These are phyloP conservation scores for Tetragonula clypearis DNA, from an alignment of 1,140 invertebrate genomes.

Conservation along the genomic window DNA sequence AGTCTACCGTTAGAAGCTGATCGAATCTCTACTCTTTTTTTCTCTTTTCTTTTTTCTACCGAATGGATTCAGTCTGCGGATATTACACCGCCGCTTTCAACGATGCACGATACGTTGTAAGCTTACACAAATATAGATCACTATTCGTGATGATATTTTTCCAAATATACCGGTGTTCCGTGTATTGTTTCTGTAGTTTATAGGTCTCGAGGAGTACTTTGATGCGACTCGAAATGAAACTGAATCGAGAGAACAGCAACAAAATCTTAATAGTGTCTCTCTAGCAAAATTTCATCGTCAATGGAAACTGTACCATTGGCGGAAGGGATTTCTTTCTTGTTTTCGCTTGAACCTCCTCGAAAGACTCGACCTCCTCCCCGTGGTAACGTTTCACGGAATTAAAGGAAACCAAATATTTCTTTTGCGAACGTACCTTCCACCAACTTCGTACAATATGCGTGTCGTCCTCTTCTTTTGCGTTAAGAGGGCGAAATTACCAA, in stretches of 20 bases:
- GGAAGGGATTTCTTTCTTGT: not conserved
- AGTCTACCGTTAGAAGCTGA: not conserved
- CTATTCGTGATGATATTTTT: too few species aligned
- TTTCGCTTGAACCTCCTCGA: not conserved
- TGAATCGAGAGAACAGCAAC: too few species aligned
- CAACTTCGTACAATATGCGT: not conserved
- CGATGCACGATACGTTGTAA: not conserved
- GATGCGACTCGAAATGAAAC: too few species aligned
- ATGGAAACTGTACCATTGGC: not conserved
- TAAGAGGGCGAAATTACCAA: not conserved
- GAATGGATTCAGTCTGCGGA: not conserved
- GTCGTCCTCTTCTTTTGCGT: not conserved
- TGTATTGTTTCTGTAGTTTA: too few species aligned
- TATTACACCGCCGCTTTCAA: not conserved
- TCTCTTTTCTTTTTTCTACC: not conserved
- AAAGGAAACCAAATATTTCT: conserved; percentile 6
- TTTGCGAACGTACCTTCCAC: not conserved
- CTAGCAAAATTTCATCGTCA: not conserved
- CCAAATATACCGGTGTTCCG: too few species aligned
- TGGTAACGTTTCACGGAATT: not conserved
- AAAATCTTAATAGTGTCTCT: not conserved
- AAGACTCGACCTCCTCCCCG: not conserved
- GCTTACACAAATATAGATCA: not conserved
- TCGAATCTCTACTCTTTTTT: not conserved
- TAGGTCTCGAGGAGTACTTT: too few species aligned